Conservation (phyloP, 2,113 vertebrate genomes). For the human region GRCh38 chrX:100126501-100127000, state of each 20-base stretch:
- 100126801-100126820: neutral
- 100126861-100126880: neutral
- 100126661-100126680: neutral
- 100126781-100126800: neutral
- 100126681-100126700: neutral
- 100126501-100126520: neutral
- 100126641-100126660: neutral
- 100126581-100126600: neutral
- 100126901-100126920: neutral
- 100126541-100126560: neutral
- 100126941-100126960: neutral
- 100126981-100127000: neutral
- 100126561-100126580: neutral
- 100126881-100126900: neutral
- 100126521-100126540: neutral
- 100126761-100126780: neutral
- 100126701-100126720: neutral
- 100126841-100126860: neutral
- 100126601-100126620: neutral
- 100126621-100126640: neutral
- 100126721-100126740: constrained; percentile 4
- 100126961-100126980: neutral
- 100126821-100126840: neutral
- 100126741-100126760: neutral
- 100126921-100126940: neutral